phyloP scores from a whole-genome alignment of 2,113 vertebrate genomes.

The Gobio gobio region DNA sequence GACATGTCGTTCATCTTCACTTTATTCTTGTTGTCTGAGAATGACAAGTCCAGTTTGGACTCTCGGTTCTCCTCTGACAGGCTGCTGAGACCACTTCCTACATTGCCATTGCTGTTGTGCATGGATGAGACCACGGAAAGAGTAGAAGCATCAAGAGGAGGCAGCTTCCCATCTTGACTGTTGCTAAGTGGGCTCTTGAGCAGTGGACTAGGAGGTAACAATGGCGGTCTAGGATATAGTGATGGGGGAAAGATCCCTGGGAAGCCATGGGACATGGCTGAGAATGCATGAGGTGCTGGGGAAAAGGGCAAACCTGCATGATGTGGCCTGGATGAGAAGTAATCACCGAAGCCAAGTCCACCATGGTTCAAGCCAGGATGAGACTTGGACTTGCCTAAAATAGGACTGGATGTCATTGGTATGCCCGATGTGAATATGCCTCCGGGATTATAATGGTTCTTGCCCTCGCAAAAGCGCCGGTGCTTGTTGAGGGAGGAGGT shows the following conservation, averaged over 20 bases:
- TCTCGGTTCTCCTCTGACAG: slow-evolving; percentile 84
- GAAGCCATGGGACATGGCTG: slow-evolving; percentile 84
- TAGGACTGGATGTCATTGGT: slow-evolving; percentile 88
- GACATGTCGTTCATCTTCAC: slow-evolving; percentile 90
- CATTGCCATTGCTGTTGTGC: slow-evolving; percentile 75
- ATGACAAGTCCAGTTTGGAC: slow-evolving; percentile 79
- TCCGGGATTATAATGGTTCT: slow-evolving; percentile 92
- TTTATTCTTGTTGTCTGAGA: slow-evolving; percentile 83
- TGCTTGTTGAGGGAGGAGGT: slow-evolving; percentile 99
- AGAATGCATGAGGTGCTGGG: slow-evolving; percentile 79
- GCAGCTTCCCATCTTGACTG: slow-evolving; percentile 87
- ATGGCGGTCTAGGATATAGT: slow-evolving; percentile 90
- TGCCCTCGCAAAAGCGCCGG: slow-evolving; percentile 98
- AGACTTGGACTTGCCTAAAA: slow-evolving; percentile 92
- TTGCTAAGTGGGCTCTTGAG: slow-evolving; percentile 91
- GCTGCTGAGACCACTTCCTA: slow-evolving; percentile 62
- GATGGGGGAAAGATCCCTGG: slow-evolving; percentile 93
- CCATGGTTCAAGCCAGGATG: slow-evolving; percentile 86
- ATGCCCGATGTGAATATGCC: slow-evolving; percentile 89
- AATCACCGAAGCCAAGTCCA: slow-evolving; percentile 88
- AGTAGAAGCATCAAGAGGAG: slow-evolving; percentile 82
- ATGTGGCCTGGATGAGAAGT: slow-evolving; percentile 91
- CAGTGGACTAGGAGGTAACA: slow-evolving; percentile 90
- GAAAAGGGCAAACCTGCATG: slow-evolving; percentile 88
- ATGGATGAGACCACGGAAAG: slow-evolving; percentile 84